Percentiles rank a stretch among this genome's conserved stretches.
Conservation (phyloP, 2,888 invertebrate species). For the Lottia scabra region DNA sequence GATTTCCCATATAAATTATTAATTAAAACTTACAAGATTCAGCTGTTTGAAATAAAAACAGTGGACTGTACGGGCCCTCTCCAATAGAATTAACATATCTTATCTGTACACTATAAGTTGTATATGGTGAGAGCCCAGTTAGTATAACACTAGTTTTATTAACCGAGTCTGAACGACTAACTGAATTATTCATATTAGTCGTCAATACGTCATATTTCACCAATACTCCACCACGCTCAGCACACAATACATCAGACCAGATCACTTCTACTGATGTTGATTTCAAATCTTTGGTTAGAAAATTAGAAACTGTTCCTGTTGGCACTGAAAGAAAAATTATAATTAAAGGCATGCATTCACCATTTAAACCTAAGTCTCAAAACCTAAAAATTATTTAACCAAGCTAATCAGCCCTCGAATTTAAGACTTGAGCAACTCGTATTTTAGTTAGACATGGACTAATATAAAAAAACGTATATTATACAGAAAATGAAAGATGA, state of each 20-base stretch:
- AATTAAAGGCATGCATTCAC: too few relatives aligned
- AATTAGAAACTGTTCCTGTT: slow-evolving; percentile 31
- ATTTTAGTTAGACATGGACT: too few relatives aligned
- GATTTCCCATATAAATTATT: too few relatives aligned
- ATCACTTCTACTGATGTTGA: slow-evolving; percentile 31
- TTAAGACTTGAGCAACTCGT: too few relatives aligned
- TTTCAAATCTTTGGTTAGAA: slow-evolving; percentile 23
- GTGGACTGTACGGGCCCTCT: slow-evolving; percentile 30
- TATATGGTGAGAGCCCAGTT: slow-evolving; percentile 39
- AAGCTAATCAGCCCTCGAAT: too few relatives aligned
- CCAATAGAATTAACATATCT: slow-evolving; percentile 48
- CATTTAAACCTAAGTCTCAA: too few relatives aligned
- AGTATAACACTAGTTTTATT: slow-evolving; percentile 10
- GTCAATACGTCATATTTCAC: slow-evolving; percentile 35
- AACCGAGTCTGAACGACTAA: background rate
- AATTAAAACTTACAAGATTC: slow-evolving; percentile 28
- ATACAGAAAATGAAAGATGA: too few relatives aligned
- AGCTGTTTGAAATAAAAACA: slow-evolving; percentile 38
- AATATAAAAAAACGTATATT: too few relatives aligned
- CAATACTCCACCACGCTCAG: slow-evolving; percentile 43
- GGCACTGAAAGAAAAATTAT: slow-evolving; percentile 34
- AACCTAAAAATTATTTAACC: too few relatives aligned
- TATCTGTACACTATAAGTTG: slow-evolving; percentile 43
- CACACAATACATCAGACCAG: slow-evolving; percentile 48
- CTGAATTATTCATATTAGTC: background rate